Evolutionary conservation across 2,888 invertebrate species (phyloP), one percentile per base, ranked within the genome.

Genomic region (Prenolepis imparis): DNA sequence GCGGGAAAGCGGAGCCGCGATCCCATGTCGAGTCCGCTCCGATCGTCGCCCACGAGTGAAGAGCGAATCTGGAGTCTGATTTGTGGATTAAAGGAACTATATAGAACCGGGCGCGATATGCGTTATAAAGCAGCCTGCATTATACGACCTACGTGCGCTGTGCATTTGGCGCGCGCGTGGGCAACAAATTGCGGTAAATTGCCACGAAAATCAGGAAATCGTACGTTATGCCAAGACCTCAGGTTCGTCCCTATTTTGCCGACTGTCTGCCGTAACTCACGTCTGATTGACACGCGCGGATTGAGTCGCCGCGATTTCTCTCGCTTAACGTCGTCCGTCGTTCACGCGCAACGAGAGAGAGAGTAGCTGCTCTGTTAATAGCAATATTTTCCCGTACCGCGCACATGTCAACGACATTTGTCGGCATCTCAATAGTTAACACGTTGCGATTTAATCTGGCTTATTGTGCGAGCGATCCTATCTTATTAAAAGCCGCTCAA

Each of bases 141-240:
- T 88, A 74, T 61, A 73, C 82, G 82, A 85, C 92, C 92, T 91
- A 93, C 93, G 91, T 92, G 87, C 86, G 89, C 90, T 91, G 91
- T 91, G 89, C 91, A 87, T 92, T 91, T 90, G 90, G 88, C 86
- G 84, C 59, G 77, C 74, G 86, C 89, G 93, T 92, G 91, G 93
- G 92, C 90, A 91, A 86, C 87, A 91, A 93, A 93, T 93, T 93
- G 92, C 93, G 89, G 91, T 92, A 92, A 93, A 93, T 93, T 92
- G 90, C 91, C 89, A 91, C 91, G 93, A 92, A 93, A 93, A 93
- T 93, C 92, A 92, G 92, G 92, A 93, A 93, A 93, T 91, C 90
- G 91, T 91, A 89, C 83, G 78, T 87, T 87, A 84, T 83, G 64
- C 74, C 81, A 78, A 80, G 68, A 80, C 36, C 21, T 64, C 81